These are phyloP conservation scores for Steatocranus sp. DNA, from an alignment of 2,797 vertebrate species.

Conservation along the genomic window DNA sequence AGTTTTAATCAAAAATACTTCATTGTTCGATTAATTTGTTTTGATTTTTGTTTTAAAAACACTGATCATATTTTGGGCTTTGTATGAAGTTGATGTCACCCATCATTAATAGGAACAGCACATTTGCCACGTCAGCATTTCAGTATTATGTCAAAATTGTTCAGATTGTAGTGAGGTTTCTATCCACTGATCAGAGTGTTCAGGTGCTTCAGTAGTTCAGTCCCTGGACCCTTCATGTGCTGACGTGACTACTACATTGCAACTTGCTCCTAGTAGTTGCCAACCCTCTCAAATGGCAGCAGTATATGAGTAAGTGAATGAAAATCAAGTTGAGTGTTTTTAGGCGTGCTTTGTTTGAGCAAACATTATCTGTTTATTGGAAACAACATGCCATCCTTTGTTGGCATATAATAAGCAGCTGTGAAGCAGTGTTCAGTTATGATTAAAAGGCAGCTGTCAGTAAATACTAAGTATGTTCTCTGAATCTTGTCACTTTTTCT, in stretches of 20 bases:
- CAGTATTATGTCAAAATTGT: background rate
- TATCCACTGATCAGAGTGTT: background rate
- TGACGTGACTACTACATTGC: background rate
- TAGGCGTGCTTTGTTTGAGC: rapidly evolving
- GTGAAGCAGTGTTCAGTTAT: background rate
- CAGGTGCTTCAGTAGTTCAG: rapidly evolving
- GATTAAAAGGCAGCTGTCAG: background rate
- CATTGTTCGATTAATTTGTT: background rate
- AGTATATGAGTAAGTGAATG: background rate
- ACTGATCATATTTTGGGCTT: background rate
- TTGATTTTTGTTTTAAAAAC: background rate
- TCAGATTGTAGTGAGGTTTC: background rate
- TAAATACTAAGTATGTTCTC: background rate
- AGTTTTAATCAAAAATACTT: background rate
- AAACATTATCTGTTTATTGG: background rate
- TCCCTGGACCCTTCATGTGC: background rate
- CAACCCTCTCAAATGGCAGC: background rate
- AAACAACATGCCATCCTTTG: background rate
- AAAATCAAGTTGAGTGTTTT: background rate
- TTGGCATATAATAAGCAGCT: background rate
- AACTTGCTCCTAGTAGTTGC: background rate
- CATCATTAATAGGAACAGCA: background rate
- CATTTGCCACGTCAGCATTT: background rate
- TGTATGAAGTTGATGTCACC: background rate
- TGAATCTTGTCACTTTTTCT: background rate